Conservation (phyloP, 2,113 vertebrate species). For the Desmodus rotundus region DNA sequence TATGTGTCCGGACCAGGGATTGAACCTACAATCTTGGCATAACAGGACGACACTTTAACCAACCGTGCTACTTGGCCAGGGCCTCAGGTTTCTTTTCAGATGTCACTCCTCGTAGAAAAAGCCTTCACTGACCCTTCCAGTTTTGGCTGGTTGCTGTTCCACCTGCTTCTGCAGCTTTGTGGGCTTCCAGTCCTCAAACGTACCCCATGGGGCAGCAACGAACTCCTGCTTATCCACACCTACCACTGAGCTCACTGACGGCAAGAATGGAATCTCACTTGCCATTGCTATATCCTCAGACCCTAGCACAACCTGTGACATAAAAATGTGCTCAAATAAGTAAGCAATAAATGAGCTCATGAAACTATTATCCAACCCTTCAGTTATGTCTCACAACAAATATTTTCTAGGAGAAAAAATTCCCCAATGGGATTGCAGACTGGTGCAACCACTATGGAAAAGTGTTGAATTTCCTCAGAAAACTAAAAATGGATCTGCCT, state of each 20-base stretch:
- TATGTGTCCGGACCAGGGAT: too few species aligned
- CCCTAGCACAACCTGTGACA: background rate
- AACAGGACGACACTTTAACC: too few species aligned
- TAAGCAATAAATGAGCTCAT: background rate
- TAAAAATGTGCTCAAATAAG: background rate
- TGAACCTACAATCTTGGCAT: too few species aligned
- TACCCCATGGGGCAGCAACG: background rate
- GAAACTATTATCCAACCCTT: background rate
- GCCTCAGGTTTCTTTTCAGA: background rate
- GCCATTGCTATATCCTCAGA: background rate
- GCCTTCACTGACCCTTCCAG: background rate
- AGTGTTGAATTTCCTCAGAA: too few species aligned
- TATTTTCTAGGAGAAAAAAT: background rate
- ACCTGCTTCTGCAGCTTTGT: too few species aligned
- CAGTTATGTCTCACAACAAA: background rate
- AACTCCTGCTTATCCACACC: background rate
- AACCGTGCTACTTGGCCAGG: too few species aligned
- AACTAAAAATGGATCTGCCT: too few species aligned
- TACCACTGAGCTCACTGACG: background rate
- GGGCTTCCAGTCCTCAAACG: background rate
- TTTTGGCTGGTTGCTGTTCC: background rate
- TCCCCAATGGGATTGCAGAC: background rate
- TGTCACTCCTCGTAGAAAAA: background rate
- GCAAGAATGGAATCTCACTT: background rate
- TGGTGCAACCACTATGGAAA: too few species aligned